Conservation (phyloP, 1,140 invertebrate species). For the Solenopsis fugax region DNA sequence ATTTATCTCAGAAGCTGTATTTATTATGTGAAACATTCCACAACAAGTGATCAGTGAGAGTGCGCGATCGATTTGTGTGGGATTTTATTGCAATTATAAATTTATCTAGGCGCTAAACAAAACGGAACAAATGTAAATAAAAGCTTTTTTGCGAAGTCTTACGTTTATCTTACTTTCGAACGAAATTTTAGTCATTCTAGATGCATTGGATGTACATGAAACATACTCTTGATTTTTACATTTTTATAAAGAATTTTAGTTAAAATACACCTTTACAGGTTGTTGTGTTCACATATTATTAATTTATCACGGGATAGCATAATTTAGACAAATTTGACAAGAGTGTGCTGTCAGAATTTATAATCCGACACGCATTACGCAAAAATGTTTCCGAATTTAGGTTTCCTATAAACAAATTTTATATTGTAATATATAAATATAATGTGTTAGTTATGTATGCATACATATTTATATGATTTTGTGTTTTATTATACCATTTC, state of each 20-base stretch:
- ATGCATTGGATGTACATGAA: background rate
- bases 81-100: constrained; percentile 78
- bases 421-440: constrained; percentile 63
- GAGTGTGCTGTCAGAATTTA: background rate
- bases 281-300: constrained; percentile 36
- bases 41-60: constrained; percentile 65
- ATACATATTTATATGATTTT: constrained; percentile 38
- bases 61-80: constrained; percentile 71
- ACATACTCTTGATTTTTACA: constrained; percentile 27
- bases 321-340: constrained; percentile 17
- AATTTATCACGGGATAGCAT: constrained; percentile 32
- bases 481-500: constrained; percentile 39
- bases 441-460: constrained; percentile 48
- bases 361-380: background rate
- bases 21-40: constrained; percentile 78
- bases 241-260: constrained; percentile 48
- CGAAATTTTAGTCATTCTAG: constrained; percentile 1
- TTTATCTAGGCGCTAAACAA: constrained; percentile 72
- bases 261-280: constrained; percentile 14
- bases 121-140: constrained; percentile 77
- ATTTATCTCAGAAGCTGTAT: constrained; percentile 75
- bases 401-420: constrained; percentile 61
- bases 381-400: constrained; percentile 56
- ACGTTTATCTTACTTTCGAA: constrained; percentile 52
- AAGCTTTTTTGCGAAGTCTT: constrained; percentile 74